phyloP scores from a whole-genome alignment of 92 coral and sea anemone genomes.

The Parazoanthus swiftii region DNA sequence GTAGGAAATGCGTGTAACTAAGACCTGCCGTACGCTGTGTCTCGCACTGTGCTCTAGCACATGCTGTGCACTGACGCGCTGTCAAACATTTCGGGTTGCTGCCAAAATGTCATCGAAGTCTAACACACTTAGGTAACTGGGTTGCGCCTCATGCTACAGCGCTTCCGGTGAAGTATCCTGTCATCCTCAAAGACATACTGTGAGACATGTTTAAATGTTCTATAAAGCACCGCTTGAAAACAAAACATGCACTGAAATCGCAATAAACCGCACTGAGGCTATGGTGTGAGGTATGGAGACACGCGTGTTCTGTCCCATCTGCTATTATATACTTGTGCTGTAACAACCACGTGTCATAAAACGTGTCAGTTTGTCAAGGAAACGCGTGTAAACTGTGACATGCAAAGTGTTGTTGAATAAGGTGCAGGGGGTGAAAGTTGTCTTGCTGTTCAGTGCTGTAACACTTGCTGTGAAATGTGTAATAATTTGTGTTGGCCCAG shows the following conservation, averaged over 20 bases:
- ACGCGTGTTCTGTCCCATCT: neutral
- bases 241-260: too few relatives aligned
- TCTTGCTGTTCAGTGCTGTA: neutral
- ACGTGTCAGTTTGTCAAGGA: neutral
- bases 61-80: too few relatives aligned
- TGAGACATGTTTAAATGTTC: neutral
- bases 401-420: neutral
- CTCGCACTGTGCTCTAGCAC: too few relatives aligned
- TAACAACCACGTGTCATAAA: neutral
- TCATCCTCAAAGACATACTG: neutral
- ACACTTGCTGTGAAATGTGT: neutral
- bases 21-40: neutral
- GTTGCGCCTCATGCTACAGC: neutral
- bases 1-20: neutral
- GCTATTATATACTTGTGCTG: neutral
- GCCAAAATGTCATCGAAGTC: too few relatives aligned
- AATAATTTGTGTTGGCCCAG: conserved; percentile 4
- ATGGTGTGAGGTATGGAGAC: neutral
- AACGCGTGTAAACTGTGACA: neutral
- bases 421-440: neutral
- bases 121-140: too few relatives aligned
- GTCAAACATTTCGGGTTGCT: too few relatives aligned
- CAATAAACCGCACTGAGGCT: too few relatives aligned
- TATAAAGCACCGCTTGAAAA: too few relatives aligned
- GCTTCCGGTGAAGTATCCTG: neutral